phyloP scores from a whole-genome alignment of 2,113 vertebrate genomes.

The Channa argus region DNA sequence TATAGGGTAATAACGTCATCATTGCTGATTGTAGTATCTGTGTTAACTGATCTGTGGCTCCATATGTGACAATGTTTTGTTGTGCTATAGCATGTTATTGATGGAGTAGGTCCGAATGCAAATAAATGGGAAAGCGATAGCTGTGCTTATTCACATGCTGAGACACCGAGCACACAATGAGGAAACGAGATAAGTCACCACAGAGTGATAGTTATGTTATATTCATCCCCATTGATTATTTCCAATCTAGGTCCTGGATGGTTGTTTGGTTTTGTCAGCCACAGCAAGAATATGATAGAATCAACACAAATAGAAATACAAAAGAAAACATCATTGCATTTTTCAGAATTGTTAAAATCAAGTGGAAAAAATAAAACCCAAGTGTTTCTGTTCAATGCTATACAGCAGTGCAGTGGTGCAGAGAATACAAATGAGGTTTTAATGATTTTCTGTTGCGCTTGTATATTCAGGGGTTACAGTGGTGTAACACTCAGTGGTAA shows the following conservation, averaged over 20 bases:
- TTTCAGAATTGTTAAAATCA: slow-evolving; percentile 11
- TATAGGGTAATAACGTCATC: slow-evolving; percentile 46
- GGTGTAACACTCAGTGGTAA: neutral
- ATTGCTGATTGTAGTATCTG: slow-evolving; percentile 40
- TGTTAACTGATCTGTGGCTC: slow-evolving; percentile 25
- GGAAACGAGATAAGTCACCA: slow-evolving; percentile 53
- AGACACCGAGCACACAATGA: slow-evolving; percentile 56
- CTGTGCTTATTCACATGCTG: slow-evolving; percentile 30
- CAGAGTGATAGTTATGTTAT: slow-evolving; percentile 38
- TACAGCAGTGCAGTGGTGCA: slow-evolving; percentile 7
- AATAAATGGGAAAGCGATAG: slow-evolving; percentile 34
- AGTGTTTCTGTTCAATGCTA: neutral
- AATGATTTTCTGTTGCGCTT: slow-evolving; percentile 33
- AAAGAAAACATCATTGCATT: neutral
- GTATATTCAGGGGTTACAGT: slow-evolving; percentile 8
- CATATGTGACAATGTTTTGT: slow-evolving; percentile 2
- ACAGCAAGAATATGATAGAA: neutral
- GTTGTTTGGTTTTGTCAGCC: slow-evolving; percentile 3
- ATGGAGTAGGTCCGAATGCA: slow-evolving; percentile 25
- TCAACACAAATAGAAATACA: neutral
- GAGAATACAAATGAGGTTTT: slow-evolving; percentile 29
- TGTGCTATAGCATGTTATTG: slow-evolving; percentile 15
- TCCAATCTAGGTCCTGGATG: slow-evolving; percentile 40
- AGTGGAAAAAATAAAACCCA: neutral
- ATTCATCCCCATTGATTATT: slow-evolving; percentile 11